A percentile compares a stretch with the other conserved stretches of the same genome.
Conservation (phyloP, 1,140 invertebrate species). For the Aphelenchoides fujianensis region DNA sequence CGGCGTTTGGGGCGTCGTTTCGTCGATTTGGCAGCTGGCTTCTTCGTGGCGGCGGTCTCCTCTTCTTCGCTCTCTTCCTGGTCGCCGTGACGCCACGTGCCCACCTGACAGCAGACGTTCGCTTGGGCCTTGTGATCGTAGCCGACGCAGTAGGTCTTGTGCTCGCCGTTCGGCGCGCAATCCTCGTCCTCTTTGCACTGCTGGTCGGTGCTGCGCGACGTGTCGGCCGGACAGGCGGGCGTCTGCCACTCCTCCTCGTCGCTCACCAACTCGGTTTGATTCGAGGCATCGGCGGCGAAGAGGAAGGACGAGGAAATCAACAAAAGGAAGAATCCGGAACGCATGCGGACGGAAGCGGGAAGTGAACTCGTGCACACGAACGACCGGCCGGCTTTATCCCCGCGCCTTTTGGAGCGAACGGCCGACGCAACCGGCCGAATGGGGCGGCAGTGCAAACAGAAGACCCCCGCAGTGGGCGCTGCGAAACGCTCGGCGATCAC, state of each 20-base stretch:
- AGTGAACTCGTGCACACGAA: too few relatives aligned
- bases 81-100: background rate
- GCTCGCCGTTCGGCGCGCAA: background rate
- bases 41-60: too few relatives aligned
- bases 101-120: background rate
- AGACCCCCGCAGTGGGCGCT: too few relatives aligned
- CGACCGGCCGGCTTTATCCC: background rate
- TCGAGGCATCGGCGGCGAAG: background rate
- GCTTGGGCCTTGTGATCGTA: background rate
- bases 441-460: too few relatives aligned
- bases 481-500: too few relatives aligned
- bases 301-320: background rate
- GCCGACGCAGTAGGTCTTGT: background rate
- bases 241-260: too few relatives aligned
- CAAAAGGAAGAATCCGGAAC: background rate
- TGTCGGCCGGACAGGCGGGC: background rate
- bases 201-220: background rate
- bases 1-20: background rate
- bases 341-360: too few relatives aligned
- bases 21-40: too few relatives aligned
- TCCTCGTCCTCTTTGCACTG: background rate
- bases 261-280: too few relatives aligned
- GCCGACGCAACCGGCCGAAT: background rate
- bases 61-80: background rate
- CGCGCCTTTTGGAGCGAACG: background rate